Conservation (phyloP, 92 coral and sea anemone genomes). For the Galaxea fascicularis region DNA sequence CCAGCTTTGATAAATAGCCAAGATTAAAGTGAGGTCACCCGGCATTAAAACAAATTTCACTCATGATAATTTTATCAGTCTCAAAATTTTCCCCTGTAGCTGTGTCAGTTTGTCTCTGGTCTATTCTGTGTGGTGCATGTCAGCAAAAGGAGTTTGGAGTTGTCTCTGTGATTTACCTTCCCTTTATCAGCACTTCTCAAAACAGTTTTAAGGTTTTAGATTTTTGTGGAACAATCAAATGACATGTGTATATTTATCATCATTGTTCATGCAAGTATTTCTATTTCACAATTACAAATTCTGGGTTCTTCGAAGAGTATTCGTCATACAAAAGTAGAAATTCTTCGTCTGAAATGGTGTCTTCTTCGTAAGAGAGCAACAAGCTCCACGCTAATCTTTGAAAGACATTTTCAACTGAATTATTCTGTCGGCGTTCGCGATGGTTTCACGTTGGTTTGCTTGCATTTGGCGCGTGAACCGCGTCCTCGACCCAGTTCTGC, state of each 20-base stretch:
- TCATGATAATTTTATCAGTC: conserved; percentile 15
- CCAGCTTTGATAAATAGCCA: conserved; percentile 46
- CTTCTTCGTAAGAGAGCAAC: too few relatives aligned
- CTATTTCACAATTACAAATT: conserved; percentile 31
- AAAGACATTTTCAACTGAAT: too few relatives aligned
- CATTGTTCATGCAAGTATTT: conserved; percentile 24
- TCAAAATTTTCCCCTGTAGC: neutral
- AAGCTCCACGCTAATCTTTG: too few relatives aligned
- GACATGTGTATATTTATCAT: conserved; percentile 44
- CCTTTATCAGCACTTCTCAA: conserved; percentile 30
- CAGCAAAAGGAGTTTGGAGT: conserved; percentile 40
- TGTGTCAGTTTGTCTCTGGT: conserved; percentile 28
- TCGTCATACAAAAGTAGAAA: too few relatives aligned
- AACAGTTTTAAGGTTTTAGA: conserved; percentile 18
- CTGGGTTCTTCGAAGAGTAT: neutral
- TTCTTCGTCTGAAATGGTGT: too few relatives aligned
- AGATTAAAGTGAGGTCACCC: conserved; percentile 41
- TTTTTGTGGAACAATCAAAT: conserved; percentile 25
- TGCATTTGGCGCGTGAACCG: too few relatives aligned
- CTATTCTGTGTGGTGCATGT: conserved; percentile 25
- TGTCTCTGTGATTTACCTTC: conserved; percentile 21
- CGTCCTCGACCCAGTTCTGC: too few relatives aligned
- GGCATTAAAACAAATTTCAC: conserved; percentile 15
- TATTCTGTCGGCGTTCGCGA: too few relatives aligned
- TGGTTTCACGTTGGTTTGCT: too few relatives aligned